phyloP scores from a whole-genome alignment of 2,113 vertebrate species.

The Syngnathoides biaculeatus region DNA sequence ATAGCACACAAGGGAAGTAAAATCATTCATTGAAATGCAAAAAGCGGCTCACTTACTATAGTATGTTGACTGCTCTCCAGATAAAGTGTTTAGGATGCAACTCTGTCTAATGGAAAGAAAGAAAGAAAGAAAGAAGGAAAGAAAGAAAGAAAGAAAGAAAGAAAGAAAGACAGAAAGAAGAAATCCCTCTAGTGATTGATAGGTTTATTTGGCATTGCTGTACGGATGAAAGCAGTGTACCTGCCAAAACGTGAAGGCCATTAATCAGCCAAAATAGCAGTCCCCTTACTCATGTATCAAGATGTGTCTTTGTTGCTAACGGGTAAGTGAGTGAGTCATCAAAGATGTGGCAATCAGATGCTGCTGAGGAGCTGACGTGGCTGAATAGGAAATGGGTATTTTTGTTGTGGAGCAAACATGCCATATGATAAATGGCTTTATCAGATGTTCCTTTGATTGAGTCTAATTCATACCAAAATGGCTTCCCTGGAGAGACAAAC shows the following conservation, averaged over 20 bases:
- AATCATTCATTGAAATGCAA: constrained; percentile 3
- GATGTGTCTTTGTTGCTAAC: constrained; percentile 50
- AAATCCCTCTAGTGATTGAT: constrained; percentile 71
- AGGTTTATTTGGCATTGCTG: constrained; percentile 74
- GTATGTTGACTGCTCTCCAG: constrained; percentile 39
- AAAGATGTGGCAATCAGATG: constrained; percentile 23
- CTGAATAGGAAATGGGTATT: constrained; percentile 58
- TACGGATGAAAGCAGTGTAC: constrained; percentile 57
- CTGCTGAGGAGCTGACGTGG: constrained; percentile 52
- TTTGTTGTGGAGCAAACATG: constrained; percentile 25
- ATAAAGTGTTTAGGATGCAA: constrained; percentile 72
- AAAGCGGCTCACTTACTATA: constrained; percentile 48
- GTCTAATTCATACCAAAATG: background rate
- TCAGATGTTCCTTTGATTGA: constrained; percentile 17
- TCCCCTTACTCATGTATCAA: constrained; percentile 66
- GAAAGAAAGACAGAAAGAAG: no score
- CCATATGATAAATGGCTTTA: constrained; percentile 62
- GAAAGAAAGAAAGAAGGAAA: no score
- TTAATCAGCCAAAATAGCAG: constrained; percentile 75
- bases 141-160: no score
- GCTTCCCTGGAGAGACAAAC: background rate
- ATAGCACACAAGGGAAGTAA: background rate
- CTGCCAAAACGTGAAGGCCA: constrained; percentile 51
- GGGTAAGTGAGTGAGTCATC: constrained; percentile 45
- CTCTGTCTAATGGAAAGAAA: constrained; percentile 65